Evolutionary conservation across 30 jellyfish, hydroid and myxozoan species (phyloP).

Genomic region (Phacellophora camtschatica): DNA sequence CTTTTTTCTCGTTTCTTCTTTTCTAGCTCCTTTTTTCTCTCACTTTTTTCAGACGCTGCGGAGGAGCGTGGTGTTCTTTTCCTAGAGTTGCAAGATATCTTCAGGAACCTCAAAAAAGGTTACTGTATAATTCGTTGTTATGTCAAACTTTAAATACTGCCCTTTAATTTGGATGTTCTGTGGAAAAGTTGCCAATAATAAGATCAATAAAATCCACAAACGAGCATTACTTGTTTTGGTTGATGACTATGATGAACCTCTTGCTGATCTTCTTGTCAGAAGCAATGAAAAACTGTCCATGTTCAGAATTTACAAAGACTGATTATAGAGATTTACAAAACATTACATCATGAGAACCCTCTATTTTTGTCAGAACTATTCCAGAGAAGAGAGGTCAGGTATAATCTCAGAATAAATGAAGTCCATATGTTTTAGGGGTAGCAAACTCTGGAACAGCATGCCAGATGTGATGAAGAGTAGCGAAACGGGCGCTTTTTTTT

Average conservation of each 20-base stretch:
- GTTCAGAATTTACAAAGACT: slow-evolving; percentile 24
- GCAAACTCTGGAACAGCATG: slow-evolving; percentile 42
- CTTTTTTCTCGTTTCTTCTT: background rate
- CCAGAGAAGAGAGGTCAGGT: background rate
- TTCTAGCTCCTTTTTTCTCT: slow-evolving; percentile 25
- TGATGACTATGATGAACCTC: slow-evolving; percentile 6
- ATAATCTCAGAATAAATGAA: slow-evolving; percentile 23
- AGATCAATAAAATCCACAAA: slow-evolving; percentile 32
- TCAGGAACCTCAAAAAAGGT: background rate
- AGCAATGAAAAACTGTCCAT: slow-evolving; percentile 19
- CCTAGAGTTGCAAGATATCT: slow-evolving; percentile 30
- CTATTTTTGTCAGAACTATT: slow-evolving; percentile 26
- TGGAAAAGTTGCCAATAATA: slow-evolving; percentile 14
- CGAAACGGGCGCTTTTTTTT: background rate
- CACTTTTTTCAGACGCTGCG: no score
- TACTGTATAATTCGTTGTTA: slow-evolving; percentile 18
- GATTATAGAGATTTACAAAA: slow-evolving; percentile 19
- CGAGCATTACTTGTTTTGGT: slow-evolving; percentile 27
- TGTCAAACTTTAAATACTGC: slow-evolving; percentile 44
- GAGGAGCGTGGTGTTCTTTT: slow-evolving; percentile 17
- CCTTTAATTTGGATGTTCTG: slow-evolving; percentile 63
- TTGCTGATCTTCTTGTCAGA: slow-evolving; percentile 20
- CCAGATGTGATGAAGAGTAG: slow-evolving; percentile 26
- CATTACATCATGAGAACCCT: slow-evolving; percentile 15
- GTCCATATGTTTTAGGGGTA: slow-evolving; percentile 22